phyloP scores from a whole-genome alignment of 35 echinoderm and acorn worm species.

The Chiridota heheva region DNA sequence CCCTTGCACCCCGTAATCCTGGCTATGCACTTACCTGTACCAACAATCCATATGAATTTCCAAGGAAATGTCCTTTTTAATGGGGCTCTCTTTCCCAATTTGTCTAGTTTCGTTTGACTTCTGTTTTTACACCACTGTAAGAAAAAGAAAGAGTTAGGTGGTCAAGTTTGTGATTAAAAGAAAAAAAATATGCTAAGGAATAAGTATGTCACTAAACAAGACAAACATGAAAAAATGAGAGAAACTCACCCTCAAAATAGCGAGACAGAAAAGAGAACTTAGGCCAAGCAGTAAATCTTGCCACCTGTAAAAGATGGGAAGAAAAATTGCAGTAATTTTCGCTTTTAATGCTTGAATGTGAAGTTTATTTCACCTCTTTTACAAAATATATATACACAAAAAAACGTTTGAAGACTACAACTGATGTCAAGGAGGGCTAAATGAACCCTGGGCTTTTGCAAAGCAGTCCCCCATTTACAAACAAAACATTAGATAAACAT shows the following conservation, averaged over 20 bases:
- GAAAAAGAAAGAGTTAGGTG: constrained; percentile 1
- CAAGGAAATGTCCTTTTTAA: constrained; percentile 19
- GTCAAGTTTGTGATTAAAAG: too few relatives aligned
- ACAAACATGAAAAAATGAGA: not conserved
- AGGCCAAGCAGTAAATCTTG: constrained; percentile 64
- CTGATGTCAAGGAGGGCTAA: too few relatives aligned
- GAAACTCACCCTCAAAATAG: constrained; percentile 68
- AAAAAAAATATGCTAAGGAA: not conserved
- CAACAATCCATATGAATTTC: constrained; percentile 78
- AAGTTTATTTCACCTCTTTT: too few relatives aligned
- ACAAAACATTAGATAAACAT: too few relatives aligned
- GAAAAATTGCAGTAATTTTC: too few relatives aligned
- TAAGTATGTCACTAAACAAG: not conserved
- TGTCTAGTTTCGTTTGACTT: constrained; percentile 47
- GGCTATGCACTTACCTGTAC: too few relatives aligned
- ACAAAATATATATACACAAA: too few relatives aligned
- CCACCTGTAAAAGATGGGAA: constrained; percentile 39
- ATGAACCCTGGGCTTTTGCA: too few relatives aligned
- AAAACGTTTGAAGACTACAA: too few relatives aligned
- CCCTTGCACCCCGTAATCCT: too few relatives aligned
- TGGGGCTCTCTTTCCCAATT: constrained; percentile 55
- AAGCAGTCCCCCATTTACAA: too few relatives aligned
- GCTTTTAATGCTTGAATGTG: too few relatives aligned
- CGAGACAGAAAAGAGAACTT: constrained; percentile 45
- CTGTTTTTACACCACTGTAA: constrained; percentile 68